A percentile compares a stretch with the other conserved stretches of the same genome.
phyloP scores from a whole-genome alignment of 1,140 invertebrate species.

The Octopus sinensis region DNA sequence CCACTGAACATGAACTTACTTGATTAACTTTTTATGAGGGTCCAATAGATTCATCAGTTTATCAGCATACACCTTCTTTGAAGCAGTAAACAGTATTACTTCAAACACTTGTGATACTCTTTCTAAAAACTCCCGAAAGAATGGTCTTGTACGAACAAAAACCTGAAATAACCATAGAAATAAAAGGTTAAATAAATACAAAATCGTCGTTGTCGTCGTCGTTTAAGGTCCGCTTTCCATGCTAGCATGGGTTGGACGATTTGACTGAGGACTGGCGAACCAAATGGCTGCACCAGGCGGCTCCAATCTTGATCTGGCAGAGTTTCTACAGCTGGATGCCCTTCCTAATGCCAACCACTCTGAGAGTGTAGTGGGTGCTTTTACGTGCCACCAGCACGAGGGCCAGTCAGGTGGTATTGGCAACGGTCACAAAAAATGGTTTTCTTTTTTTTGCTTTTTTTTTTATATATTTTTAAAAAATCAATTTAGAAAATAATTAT shows the following conservation, averaged over 20 bases:
- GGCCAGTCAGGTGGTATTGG: no score
- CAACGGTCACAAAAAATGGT: background rate
- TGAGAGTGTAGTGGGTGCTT: no score
- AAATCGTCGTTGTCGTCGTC: fast-evolving
- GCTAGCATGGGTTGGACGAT: no score
- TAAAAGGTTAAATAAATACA: no score
- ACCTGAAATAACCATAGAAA: constrained; percentile 60
- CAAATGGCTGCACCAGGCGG: no score
- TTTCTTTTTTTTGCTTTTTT: no score
- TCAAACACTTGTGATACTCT: constrained; percentile 86
- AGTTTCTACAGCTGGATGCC: no score
- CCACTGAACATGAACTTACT: constrained; percentile 62
- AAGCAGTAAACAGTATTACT: constrained; percentile 94
- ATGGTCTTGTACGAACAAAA: constrained; percentile 87
- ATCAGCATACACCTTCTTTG: constrained; percentile 92
- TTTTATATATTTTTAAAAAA: background rate
- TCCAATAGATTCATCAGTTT: constrained; percentile 90
- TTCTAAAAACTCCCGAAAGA: constrained; percentile 87
- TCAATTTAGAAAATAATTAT: background rate
- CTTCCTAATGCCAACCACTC: no score
- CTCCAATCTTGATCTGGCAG: no score
- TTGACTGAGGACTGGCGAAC: no score
- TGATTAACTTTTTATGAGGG: constrained; percentile 83
- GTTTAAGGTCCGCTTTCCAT: no score
- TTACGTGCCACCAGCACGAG: no score